These are phyloP conservation scores for Perdita meconis DNA, from an alignment of 2,888 invertebrate species.

Conservation along the genomic window DNA sequence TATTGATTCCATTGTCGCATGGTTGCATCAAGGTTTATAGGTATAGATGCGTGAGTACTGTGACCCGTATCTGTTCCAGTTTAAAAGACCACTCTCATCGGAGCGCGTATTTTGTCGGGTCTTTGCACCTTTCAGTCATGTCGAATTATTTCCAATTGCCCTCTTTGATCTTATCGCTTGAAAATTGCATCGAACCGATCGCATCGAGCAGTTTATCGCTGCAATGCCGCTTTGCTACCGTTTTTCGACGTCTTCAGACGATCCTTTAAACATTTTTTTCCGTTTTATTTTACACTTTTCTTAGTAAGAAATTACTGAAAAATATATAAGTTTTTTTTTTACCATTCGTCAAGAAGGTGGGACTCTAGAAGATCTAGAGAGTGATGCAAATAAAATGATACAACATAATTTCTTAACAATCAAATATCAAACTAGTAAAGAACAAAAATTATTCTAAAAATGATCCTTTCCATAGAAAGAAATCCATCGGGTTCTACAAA, in stretches of 20 bases:
- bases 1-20: slow-evolving; percentile 61
- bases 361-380: too few species aligned
- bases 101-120: slow-evolving; percentile 17
- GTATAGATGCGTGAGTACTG: slow-evolving; percentile 50
- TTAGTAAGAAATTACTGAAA: too few species aligned
- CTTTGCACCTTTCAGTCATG: slow-evolving; percentile 43
- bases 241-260: neutral
- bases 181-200: slow-evolving; percentile 5
- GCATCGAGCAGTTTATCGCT: neutral
- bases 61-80: slow-evolving; percentile 54
- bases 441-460: too few species aligned
- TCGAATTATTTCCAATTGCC: slow-evolving; percentile 41
- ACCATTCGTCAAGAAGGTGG: too few species aligned
- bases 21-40: slow-evolving; percentile 57
- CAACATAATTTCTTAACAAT: too few species aligned
- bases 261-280: too few species aligned
- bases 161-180: slow-evolving; percentile 7
- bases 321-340: too few species aligned
- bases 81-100: slow-evolving; percentile 36
- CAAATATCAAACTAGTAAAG: too few species aligned
- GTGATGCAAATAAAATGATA: too few species aligned
- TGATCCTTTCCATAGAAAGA: too few species aligned
- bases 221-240: neutral
- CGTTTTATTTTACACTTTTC: too few species aligned
- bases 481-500: too few species aligned